Evolutionary conservation across 2,113 vertebrate genomes (phyloP).

Genomic region (Platysteira castanea): DNA sequence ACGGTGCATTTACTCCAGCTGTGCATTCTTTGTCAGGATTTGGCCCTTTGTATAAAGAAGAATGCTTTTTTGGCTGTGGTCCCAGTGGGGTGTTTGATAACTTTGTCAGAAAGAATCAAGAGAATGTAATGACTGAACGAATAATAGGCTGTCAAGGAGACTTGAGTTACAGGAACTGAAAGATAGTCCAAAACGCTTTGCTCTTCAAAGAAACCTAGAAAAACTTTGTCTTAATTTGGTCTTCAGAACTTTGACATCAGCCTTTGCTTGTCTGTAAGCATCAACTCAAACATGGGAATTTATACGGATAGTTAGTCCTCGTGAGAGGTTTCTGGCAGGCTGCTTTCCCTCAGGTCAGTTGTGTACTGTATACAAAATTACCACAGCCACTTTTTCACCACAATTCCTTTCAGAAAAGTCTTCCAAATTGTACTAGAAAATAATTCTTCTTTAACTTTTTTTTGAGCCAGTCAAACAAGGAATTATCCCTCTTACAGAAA

Average conservation of each 20-base stretch:
- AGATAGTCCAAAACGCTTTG: background rate
- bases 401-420: background rate
- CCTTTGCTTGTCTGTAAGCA: slow-evolving; percentile 23
- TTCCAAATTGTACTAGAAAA: background rate
- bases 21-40: background rate
- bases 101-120: slow-evolving; percentile 41
- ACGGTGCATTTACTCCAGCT: background rate
- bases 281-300: slow-evolving; percentile 7
- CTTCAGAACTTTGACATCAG: slow-evolving; percentile 40
- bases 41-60: slow-evolving; percentile 7
- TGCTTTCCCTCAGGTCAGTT: background rate
- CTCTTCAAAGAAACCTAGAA: slow-evolving; percentile 21
- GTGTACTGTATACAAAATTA: background rate
- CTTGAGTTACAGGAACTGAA: slow-evolving; percentile 24
- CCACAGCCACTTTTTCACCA: background rate
- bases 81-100: slow-evolving; percentile 6
- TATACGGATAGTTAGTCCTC: background rate
- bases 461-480: background rate
- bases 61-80: slow-evolving; percentile 5
- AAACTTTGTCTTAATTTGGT: slow-evolving; percentile 38
- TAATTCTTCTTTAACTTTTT: background rate
- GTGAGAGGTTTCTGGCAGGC: background rate
- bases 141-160: slow-evolving; percentile 54
- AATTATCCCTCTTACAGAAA: background rate
- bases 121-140: slow-evolving; percentile 30